Evolutionary conservation across 2,888 invertebrate genomes (phyloP).

Genomic region (Elmis aenea): DNA sequence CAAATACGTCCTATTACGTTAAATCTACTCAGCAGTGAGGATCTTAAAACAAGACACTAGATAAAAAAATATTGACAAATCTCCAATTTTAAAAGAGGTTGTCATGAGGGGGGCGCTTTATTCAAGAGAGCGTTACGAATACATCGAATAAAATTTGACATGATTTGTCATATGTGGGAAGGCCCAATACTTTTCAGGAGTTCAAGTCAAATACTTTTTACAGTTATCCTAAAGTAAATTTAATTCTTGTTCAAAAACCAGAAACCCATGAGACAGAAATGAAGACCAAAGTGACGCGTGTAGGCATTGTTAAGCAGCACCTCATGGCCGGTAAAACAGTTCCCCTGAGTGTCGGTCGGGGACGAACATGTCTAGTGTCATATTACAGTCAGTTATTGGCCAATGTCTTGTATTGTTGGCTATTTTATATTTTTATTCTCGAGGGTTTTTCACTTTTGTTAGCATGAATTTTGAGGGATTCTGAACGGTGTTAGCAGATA

Average conservation of each 20-base stretch:
- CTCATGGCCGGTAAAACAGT: slow-evolving; percentile 26
- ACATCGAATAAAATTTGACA: too few relatives aligned
- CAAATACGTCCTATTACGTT: too few relatives aligned
- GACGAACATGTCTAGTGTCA: slow-evolving; percentile 44
- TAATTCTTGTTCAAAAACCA: slow-evolving; percentile 36
- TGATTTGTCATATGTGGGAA: too few relatives aligned
- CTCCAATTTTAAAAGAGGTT: too few relatives aligned
- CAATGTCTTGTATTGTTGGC: slow-evolving; percentile 36
- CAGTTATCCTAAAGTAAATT: too few relatives aligned
- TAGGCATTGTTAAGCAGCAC: slow-evolving; percentile 37
- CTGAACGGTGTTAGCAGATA: slow-evolving; percentile 4
- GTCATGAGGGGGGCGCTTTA: too few relatives aligned
- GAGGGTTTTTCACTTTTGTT: slow-evolving; percentile 15
- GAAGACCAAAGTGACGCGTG: slow-evolving; percentile 38
- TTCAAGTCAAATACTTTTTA: too few relatives aligned
- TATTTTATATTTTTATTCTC: slow-evolving; percentile 29
- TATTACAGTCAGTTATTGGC: slow-evolving; percentile 46
- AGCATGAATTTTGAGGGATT: slow-evolving; percentile 18
- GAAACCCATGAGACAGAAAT: slow-evolving; percentile 38
- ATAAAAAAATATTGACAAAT: too few relatives aligned
- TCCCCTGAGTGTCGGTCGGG: slow-evolving; percentile 31
- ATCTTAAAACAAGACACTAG: too few relatives aligned
- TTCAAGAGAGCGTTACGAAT: too few relatives aligned
- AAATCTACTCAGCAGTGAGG: too few relatives aligned
- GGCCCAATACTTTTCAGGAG: too few relatives aligned